A percentile compares a stretch with the other conserved stretches of the same genome.
Evolutionary conservation across 2,888 invertebrate genomes (phyloP).

Genomic region (Drosophila seclusa): DNA sequence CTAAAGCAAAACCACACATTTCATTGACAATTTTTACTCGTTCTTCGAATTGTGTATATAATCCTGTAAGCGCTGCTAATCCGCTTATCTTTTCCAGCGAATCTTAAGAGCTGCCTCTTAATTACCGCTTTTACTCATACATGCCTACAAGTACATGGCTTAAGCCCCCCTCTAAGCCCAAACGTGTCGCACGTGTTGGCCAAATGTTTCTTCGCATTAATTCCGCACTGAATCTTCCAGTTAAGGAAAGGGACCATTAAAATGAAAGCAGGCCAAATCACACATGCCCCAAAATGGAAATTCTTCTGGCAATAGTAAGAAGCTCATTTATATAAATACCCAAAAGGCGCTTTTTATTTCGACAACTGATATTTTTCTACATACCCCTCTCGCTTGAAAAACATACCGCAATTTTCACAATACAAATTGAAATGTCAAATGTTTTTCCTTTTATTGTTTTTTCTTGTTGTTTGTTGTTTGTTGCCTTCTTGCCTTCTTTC

Average conservation of each 20-base stretch:
- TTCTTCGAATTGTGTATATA: constrained; percentile 1
- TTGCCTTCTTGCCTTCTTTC: neutral
- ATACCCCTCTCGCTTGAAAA: neutral
- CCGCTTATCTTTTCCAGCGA: constrained; percentile 22
- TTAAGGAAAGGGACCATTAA: constrained; percentile 48
- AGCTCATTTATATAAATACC: constrained; percentile 43
- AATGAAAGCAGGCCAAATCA: constrained; percentile 18
- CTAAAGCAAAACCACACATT: neutral
- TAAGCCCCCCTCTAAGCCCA: constrained; percentile 34
- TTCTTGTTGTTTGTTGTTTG: neutral
- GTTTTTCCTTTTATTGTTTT: constrained; percentile 11
- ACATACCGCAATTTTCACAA: constrained; percentile 23
- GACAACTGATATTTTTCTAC: constrained; percentile 22
- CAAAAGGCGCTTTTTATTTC: constrained; percentile 35
- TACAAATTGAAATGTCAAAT: constrained; percentile 61
- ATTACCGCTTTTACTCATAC: constrained; percentile 29
- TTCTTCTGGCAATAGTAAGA: constrained; percentile 42
- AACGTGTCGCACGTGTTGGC: constrained; percentile 48
- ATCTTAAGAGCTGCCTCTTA: constrained; percentile 21
- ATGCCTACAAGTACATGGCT: neutral
- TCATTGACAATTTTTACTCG: constrained; percentile 1
- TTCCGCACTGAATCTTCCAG: constrained; percentile 29
- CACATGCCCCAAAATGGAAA: constrained; percentile 24
- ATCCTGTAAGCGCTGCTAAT: constrained; percentile 18
- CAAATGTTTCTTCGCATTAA: constrained; percentile 43